Base-by-base conservation (phyloP, 2,113 vertebrate species). In the Promerops cafer region DNA sequence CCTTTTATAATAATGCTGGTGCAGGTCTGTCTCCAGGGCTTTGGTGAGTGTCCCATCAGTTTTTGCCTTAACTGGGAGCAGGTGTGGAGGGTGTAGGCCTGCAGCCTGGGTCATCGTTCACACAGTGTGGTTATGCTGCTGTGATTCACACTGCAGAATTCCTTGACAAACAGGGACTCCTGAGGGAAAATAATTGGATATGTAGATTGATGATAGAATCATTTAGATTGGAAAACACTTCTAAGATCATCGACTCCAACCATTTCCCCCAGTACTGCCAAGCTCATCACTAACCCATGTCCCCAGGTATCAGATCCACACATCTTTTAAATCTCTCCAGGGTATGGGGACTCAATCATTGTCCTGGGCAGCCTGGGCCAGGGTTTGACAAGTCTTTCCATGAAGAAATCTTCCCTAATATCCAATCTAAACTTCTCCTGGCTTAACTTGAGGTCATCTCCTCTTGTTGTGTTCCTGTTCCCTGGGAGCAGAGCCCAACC, bases 191-290 rank as follows among this genome's bases (percentile, higher is more conserved):
- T 31, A 37, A 35, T 28, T 22, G 39, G 7, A 8, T 64, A 10
- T 23, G 4, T 23, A 35, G 60, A 28, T 68, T 60, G 79, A 40
- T 69, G 23, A 18, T 33, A 12, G 54, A 76, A 54, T 35, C 1
- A 37, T 40, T 83, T 27, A 49, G 21, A 6, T 42, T 61, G 49
- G 49, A 61, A 83, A 42, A 33, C 24, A 69, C 31, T 37, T 63
- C 26, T 37, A 13, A 63, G 54, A 35, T 54, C 45, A 47, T 22
- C 0, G 0, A 42, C 15, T 49, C 30, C 49, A 49, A 2, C 35
- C 12, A 4, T 49, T 49, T 63, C 9, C 10, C 54, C 26, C 47
- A 53, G n/a, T 10, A 40, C 7, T 76, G 40, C 45, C 30, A 54
- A 35, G 35, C 10, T 68, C 31, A 42, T 30, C 70, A 14, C 5